These are phyloP conservation scores for Gymnoscopelus braueri DNA, from an alignment of 2,797 vertebrate species.

Conservation along the genomic window DNA sequence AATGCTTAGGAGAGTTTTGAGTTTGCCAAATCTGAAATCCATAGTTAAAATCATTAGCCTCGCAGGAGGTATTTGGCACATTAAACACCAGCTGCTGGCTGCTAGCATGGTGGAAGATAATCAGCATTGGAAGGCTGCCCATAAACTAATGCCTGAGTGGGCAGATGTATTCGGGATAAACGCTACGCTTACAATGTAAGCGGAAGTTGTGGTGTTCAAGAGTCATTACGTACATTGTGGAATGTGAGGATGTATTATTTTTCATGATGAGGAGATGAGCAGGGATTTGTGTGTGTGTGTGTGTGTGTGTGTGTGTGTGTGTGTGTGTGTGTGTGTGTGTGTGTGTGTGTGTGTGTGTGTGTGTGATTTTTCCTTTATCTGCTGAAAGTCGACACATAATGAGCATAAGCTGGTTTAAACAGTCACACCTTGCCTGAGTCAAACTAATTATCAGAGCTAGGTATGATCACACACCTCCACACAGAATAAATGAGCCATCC, in stretches of 20 bases:
- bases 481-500: no score
- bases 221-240: slow-evolving; percentile 33
- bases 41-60: slow-evolving; percentile 44
- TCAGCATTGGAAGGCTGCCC: slow-evolving; percentile 42
- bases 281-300: slow-evolving; percentile 12
- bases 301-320: slow-evolving; percentile 3
- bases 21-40: slow-evolving; percentile 32
- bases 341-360: no score
- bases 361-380: no score
- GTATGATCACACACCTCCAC: no score
- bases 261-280: not conserved
- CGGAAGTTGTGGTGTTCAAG: not conserved
- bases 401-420: no score
- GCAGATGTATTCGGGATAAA: slow-evolving; percentile 29
- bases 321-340: no score
- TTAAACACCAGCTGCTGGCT: slow-evolving; percentile 51
- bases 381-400: no score
- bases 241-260: slow-evolving; percentile 4
- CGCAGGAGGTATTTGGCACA: slow-evolving; percentile 34
- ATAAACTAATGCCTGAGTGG: slow-evolving; percentile 48
- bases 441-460: no score
- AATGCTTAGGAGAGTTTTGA: slow-evolving; percentile 10
- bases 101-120: slow-evolving; percentile 33
- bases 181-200: slow-evolving; percentile 33
- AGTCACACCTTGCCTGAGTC: no score